phyloP scores from a whole-genome alignment of 2,113 vertebrate genomes.

The Mesoclemmys tuberculata region DNA sequence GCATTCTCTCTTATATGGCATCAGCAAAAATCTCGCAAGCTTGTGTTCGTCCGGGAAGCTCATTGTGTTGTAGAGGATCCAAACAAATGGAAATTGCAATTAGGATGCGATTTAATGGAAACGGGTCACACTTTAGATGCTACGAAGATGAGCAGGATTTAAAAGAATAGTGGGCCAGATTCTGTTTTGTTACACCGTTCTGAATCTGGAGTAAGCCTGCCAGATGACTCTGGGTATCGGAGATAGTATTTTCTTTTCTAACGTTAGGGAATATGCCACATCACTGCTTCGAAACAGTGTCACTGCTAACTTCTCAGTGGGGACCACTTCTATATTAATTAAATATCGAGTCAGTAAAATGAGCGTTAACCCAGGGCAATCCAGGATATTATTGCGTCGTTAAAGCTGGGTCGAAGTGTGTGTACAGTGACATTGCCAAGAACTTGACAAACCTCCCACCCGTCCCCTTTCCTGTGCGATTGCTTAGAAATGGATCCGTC shows the following conservation, averaged over 20 bases:
- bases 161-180: background rate
- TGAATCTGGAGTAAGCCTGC: accelerated
- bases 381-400: background rate
- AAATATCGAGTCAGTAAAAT: constrained; percentile 29
- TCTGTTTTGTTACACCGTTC: background rate
- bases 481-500: background rate
- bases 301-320: background rate
- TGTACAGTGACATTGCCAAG: background rate
- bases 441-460: background rate
- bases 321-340: background rate
- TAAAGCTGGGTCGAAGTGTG: background rate
- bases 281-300: background rate
- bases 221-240: background rate
- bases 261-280: background rate
- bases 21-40: background rate
- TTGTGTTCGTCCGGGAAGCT: background rate
- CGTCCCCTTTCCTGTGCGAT: background rate
- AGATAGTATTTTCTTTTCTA: background rate
- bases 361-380: constrained; percentile 2
- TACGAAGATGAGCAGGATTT: accelerated
- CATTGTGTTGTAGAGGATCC: accelerated
- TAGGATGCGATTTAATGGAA: background rate
- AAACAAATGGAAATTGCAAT: accelerated
- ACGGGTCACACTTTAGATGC: accelerated
- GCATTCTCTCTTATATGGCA: accelerated